A percentile compares a stretch with the other conserved stretches of the same genome.
Evolutionary conservation across 2,797 vertebrate genomes (phyloP).

Genomic region (Pseudomugil tenellus): DNA sequence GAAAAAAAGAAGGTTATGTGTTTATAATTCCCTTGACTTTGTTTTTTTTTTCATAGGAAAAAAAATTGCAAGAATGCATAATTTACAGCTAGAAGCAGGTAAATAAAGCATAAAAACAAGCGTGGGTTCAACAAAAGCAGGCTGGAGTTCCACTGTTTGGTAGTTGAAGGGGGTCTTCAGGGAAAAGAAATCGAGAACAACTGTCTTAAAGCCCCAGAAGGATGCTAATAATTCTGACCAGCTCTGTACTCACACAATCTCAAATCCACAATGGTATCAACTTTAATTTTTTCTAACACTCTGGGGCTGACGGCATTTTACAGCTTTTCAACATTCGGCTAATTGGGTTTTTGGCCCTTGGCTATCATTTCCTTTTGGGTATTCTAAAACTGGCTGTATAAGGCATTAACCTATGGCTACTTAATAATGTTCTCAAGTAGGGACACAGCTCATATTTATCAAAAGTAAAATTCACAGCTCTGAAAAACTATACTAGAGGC

Average conservation of each 20-base stretch:
- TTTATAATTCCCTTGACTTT: too few species aligned
- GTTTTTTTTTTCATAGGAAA: too few species aligned
- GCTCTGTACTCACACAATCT: constrained; percentile 7
- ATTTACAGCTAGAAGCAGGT: too few species aligned
- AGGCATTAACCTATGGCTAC: constrained; percentile 50
- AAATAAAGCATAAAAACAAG: too few species aligned
- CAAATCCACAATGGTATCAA: constrained; percentile 1
- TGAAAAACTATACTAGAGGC: constrained; percentile 25
- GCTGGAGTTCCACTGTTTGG: too few species aligned
- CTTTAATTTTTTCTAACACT: constrained; percentile 23
- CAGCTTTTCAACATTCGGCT: constrained; percentile 48
- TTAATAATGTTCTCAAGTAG: constrained; percentile 37
- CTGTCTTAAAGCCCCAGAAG: too few species aligned
- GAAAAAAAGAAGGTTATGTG: too few species aligned
- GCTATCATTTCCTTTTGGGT: constrained; percentile 48
- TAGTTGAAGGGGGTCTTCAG: too few species aligned
- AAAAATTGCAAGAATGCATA: too few species aligned
- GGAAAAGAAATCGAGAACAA: too few species aligned
- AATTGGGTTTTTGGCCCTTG: constrained; percentile 66
- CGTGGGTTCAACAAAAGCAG: too few species aligned
- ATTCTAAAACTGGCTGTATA: constrained; percentile 57
- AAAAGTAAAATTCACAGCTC: constrained; percentile 19
- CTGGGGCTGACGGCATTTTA: constrained; percentile 38
- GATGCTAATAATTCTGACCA: background rate
- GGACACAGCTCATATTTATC: constrained; percentile 17